phyloP scores from a whole-genome alignment of 2,888 invertebrate species.

The Penaeus monodon region DNA sequence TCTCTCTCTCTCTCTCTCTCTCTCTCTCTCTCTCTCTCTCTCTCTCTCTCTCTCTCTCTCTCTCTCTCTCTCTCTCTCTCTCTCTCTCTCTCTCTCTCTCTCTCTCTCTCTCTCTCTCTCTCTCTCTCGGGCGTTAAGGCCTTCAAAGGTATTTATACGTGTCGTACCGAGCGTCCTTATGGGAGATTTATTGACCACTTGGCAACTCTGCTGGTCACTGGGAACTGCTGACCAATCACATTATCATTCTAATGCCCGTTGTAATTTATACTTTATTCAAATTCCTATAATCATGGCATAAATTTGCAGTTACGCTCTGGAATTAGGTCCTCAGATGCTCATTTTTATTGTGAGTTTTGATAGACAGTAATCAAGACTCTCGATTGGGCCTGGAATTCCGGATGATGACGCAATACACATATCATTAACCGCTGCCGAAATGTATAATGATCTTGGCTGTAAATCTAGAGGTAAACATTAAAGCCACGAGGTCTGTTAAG shows the following conservation, averaged over 20 bases:
- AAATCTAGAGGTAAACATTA: slow-evolving; percentile 2
- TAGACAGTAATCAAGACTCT: slow-evolving; percentile 24
- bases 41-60: too few species aligned
- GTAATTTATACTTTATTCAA: slow-evolving; percentile 57
- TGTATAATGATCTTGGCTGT: not conserved
- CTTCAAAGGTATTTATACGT: not conserved
- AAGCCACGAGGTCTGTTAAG: not conserved
- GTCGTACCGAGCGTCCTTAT: not conserved
- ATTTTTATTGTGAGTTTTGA: slow-evolving; percentile 32
- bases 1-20: too few species aligned
- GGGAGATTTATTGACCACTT: slow-evolving; percentile 28
- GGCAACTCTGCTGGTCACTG: slow-evolving; percentile 42
- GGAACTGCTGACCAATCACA: slow-evolving; percentile 54
- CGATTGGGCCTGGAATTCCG: slow-evolving; percentile 9
- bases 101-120: too few species aligned
- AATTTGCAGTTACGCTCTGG: slow-evolving; percentile 52
- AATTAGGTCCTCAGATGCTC: slow-evolving; percentile 45
- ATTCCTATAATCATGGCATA: slow-evolving; percentile 57
- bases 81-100: too few species aligned
- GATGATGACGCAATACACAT: slow-evolving; percentile 2
- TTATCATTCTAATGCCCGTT: slow-evolving; percentile 53
- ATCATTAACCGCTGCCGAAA: not conserved
- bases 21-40: too few species aligned
- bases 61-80: too few species aligned
- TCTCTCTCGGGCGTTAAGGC: too few species aligned